These are phyloP conservation scores for Megaceryle alcyon DNA, from an alignment of 2,797 vertebrate species.

Conservation along the genomic window DNA sequence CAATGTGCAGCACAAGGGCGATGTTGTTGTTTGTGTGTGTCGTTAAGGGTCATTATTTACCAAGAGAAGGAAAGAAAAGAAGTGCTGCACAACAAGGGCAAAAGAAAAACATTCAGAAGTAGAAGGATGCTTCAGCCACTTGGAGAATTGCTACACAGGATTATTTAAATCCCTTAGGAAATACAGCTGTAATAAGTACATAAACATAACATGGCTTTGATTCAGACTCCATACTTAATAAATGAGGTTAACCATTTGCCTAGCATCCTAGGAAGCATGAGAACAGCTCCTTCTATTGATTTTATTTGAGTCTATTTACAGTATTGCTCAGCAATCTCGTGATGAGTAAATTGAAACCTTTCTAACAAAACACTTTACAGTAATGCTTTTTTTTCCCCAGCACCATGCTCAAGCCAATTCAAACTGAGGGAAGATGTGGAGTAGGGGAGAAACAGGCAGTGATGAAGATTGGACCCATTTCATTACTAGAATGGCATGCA, in stretches of 20 bases:
- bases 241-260: not conserved
- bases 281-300: not conserved
- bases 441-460: not conserved
- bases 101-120: not conserved
- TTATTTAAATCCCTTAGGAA: constrained; percentile 23
- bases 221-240: not conserved
- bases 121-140: not conserved
- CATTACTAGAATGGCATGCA: constrained; percentile 62
- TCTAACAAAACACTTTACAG: constrained; percentile 45
- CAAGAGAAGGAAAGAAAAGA: not conserved
- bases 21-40: not conserved
- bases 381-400: not conserved
- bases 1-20: not conserved
- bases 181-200: not conserved
- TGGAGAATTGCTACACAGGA: not conserved
- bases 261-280: not conserved
- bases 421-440: not conserved
- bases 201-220: not conserved
- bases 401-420: not conserved
- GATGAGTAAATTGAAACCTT: constrained; percentile 72
- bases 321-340: constrained; percentile 24
- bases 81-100: not conserved
- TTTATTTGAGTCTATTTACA: constrained; percentile 23
- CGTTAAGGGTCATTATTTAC: not conserved
- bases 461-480: constrained; percentile 63